Evolutionary conservation across 2,888 invertebrate genomes (phyloP).

Genomic region (Hyalella azteca): DNA sequence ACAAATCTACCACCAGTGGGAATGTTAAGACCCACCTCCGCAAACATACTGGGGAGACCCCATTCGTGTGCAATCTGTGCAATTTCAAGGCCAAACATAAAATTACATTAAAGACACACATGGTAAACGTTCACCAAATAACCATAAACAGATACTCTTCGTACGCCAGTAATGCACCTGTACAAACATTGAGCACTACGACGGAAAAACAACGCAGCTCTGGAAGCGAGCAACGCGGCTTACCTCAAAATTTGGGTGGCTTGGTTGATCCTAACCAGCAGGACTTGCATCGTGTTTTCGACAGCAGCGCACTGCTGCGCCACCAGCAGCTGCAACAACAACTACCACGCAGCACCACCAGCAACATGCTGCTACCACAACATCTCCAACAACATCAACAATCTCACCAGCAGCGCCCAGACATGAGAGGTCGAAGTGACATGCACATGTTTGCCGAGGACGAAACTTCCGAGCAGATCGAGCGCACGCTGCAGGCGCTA

Average conservation of each 20-base stretch:
- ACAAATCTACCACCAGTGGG: conserved; percentile 33
- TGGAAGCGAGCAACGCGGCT: neutral
- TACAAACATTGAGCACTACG: neutral
- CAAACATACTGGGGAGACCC: conserved; percentile 29
- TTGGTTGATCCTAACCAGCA: neutral
- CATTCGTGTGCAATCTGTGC: conserved; percentile 21
- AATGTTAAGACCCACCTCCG: conserved; percentile 29
- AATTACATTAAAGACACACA: conserved; percentile 22
- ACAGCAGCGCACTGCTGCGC: neutral
- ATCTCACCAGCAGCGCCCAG: neutral
- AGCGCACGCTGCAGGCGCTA: conserved; percentile 1
- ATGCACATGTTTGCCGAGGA: neutral
- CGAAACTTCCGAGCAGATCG: conserved; percentile 4
- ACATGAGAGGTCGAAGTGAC: neutral
- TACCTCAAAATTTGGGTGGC: neutral
- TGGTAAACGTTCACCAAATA: conserved; percentile 22
- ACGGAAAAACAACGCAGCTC: neutral
- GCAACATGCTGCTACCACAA: neutral
- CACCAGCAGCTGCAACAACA: conserved; percentile 11
- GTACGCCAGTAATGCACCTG: neutral
- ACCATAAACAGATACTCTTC: conserved; percentile 24
- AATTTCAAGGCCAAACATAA: conserved; percentile 22
- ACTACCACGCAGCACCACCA: neutral
- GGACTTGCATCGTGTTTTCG: neutral
- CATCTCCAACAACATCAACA: neutral